Evolutionary conservation across 2,888 invertebrate genomes (phyloP).

Genomic region (Rotaria macrura): DNA sequence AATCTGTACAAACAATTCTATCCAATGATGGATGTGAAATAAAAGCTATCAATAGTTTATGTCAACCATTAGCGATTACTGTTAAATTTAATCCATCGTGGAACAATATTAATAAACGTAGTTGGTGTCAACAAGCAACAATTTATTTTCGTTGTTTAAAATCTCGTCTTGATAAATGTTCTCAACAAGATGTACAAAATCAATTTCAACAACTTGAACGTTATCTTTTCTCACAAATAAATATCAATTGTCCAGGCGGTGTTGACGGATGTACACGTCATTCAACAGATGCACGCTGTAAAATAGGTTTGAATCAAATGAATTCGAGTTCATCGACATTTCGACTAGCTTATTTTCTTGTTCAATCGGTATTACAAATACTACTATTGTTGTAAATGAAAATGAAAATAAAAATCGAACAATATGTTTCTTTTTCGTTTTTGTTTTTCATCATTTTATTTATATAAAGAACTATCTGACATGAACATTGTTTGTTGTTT

Average conservation of each 20-base stretch:
- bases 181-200: constrained; percentile 18
- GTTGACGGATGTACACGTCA: constrained; percentile 27
- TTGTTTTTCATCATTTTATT: not conserved
- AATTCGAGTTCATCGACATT: not conserved
- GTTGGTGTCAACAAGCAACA: constrained; percentile 30
- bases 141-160: constrained; percentile 26
- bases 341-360: not conserved
- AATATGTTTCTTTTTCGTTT: no score
- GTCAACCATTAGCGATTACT: constrained; percentile 23
- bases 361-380: constrained; percentile 3
- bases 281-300: constrained; percentile 30
- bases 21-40: constrained; percentile 21
- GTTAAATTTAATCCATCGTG: constrained; percentile 31
- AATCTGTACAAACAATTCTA: not conserved
- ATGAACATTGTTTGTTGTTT: not conserved
- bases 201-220: constrained; percentile 33
- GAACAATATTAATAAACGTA: constrained; percentile 20
- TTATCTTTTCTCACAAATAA: constrained; percentile 21
- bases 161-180: constrained; percentile 25
- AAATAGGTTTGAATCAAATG: constrained; percentile 16
- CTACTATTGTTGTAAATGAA: not conserved
- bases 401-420: not conserved
- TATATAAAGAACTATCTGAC: not conserved
- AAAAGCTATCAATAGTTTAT: constrained; percentile 11
- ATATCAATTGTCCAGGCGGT: constrained; percentile 31